phyloP scores from a whole-genome alignment of 2,888 invertebrate species.

The Chymomyza caudatula region DNA sequence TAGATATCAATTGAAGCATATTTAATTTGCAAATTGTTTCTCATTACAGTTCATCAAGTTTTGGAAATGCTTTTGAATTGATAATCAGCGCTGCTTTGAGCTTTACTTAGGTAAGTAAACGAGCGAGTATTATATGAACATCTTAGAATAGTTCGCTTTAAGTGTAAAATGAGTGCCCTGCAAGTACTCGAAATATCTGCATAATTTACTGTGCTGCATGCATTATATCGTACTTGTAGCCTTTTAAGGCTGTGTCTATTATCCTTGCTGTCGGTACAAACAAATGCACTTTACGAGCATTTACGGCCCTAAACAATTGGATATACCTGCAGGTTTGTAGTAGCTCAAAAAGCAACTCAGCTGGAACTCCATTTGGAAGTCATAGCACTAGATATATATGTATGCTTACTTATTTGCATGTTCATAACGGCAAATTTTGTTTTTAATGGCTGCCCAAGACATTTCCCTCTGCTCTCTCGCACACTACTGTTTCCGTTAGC shows the following conservation, averaged over 20 bases:
- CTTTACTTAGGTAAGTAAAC: not conserved
- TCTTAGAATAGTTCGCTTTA: too few relatives aligned
- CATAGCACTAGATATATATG: not conserved
- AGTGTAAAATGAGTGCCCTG: too few relatives aligned
- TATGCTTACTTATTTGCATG: constrained; percentile 7
- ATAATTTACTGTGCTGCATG: not conserved
- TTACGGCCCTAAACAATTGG: constrained; percentile 30
- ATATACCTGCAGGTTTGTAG: constrained; percentile 29
- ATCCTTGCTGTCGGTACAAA: not conserved
- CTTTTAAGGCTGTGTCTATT: not conserved
- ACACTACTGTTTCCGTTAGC: not conserved
- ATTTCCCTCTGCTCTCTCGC: not conserved
- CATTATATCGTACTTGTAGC: not conserved
- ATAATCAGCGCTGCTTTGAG: not conserved
- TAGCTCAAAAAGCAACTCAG: not conserved
- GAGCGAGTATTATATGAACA: too few relatives aligned
- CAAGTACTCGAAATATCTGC: not conserved
- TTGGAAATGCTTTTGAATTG: not conserved
- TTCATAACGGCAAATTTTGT: constrained; percentile 40
- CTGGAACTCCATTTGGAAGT: constrained; percentile 29
- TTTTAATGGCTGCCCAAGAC: constrained; percentile 22
- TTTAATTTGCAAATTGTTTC: not conserved
- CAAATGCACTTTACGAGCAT: not conserved
- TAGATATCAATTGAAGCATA: not conserved
- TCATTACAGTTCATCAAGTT: not conserved